Base-by-base conservation (phyloP, 2,113 vertebrate species). In the Tragelaphus imberbis region DNA sequence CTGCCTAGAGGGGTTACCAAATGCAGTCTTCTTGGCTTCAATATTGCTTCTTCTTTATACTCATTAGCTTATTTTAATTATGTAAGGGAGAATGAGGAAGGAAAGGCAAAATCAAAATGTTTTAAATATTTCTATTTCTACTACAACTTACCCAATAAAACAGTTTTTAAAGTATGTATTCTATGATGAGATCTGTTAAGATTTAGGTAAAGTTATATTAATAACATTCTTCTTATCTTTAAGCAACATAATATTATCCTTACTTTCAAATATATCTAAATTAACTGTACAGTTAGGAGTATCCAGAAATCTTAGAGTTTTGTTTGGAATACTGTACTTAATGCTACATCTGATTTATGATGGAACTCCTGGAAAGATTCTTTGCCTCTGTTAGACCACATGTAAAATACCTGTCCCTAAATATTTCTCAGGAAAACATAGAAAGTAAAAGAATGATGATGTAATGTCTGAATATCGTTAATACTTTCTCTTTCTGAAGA, bases 401-500 rank as follows among this genome's bases (percentile, higher is more conserved):
- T 97, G 85, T 93, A 82, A 96, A 96, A 81, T 98, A 96, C 94
- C 85, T 98, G 84, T 44, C 11, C 44, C n/a, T 92, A 96, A 71
- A 53, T 94, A 96, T 79, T 93, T 86, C 92, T 79, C 44, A 96
- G 59, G 59, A 56, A 84, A 93, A 79, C 33, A 79, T 59, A 84
- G 51, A 87, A 91, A 84, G 56, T 82, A 92, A 93, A 96, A 86
- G 68, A 94, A 95, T 97, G 90, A 95, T 97, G 90, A 94, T n/a
- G 56, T 97, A 90, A 96, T 92, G 84, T 95, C 95, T 98, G 93
- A 91, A 71, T 84, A 92, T 58, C 28, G 61, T 75, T 56, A 87
- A 94, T 21, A 2, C 15, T n/a, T 53, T 47, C 86, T 95, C 86
- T 53, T 80, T 56, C 40, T 79, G 80, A 96, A 77, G 61, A n/a